Evolutionary conservation across 2,797 vertebrate species (phyloP).

Genomic region (Hydrocynus forskahlii): DNA sequence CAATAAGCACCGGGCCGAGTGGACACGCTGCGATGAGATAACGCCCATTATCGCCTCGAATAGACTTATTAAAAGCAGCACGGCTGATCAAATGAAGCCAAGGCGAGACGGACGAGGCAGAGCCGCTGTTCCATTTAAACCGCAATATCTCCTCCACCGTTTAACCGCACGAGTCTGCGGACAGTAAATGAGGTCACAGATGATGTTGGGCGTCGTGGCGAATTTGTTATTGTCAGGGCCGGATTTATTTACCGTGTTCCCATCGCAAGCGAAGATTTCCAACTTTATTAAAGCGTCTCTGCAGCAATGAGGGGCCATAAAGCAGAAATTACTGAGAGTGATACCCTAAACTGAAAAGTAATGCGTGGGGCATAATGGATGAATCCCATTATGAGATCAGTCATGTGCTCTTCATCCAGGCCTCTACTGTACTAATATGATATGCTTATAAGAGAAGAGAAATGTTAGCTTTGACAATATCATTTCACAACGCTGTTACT

Average conservation of each 20-base stretch:
- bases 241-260: neutral
- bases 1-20: constrained; percentile 67
- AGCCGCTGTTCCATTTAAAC: constrained; percentile 47
- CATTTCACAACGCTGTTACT: neutral
- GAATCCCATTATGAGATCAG: constrained; percentile 7
- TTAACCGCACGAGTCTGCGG: constrained; percentile 32
- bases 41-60: constrained; percentile 70
- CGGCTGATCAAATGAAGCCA: constrained; percentile 68
- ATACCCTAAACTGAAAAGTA: neutral
- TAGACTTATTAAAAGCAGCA: constrained; percentile 69
- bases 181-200: constrained; percentile 27
- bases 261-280: neutral
- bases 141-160: constrained; percentile 66
- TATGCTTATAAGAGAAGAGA: neutral
- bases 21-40: constrained; percentile 71
- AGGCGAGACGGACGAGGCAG: constrained; percentile 32
- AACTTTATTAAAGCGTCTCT: constrained; percentile 10
- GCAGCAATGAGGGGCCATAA: constrained; percentile 20
- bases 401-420: neutral
- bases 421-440: neutral
- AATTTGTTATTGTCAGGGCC: neutral
- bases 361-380: neutral
- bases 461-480: neutral
- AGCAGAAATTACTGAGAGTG: neutral
- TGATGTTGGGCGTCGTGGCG: constrained; percentile 19